These are phyloP conservation scores for Drosophila santomea DNA, from an alignment of 1,140 invertebrate species.

Conservation along the genomic window DNA sequence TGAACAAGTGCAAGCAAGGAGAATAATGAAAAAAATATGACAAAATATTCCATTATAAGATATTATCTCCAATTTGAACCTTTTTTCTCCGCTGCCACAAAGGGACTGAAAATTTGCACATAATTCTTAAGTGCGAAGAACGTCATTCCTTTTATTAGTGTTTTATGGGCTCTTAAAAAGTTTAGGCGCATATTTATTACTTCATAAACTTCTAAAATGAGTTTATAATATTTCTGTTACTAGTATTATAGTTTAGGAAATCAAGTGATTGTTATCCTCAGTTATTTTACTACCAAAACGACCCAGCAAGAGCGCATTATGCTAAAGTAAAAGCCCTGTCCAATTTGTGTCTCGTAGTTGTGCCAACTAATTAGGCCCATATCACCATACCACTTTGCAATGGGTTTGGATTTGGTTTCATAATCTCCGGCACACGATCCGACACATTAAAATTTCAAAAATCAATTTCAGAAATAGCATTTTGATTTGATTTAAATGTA, in stretches of 20 bases:
- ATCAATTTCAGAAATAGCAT: constrained; percentile 82
- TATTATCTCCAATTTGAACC: background rate
- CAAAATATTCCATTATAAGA: background rate
- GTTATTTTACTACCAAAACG: background rate
- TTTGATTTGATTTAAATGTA: constrained; percentile 82
- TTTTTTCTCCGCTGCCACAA: background rate
- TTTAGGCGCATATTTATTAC: no score
- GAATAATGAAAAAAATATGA: background rate
- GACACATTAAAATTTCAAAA: constrained; percentile 77
- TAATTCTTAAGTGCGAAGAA: background rate
- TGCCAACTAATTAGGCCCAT: constrained; percentile 38
- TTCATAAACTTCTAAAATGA: no score
- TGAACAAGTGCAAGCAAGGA: background rate
- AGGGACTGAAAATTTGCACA: background rate
- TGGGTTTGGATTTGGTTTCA: background rate
- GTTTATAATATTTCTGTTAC: no score
- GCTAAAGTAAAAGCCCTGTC: constrained; percentile 44
- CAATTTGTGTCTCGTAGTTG: constrained; percentile 32
- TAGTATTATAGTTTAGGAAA: no score
- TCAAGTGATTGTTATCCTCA: background rate
- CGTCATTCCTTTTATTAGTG: no score
- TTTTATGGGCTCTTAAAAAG: no score
- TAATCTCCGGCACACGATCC: constrained; percentile 14
- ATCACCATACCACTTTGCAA: constrained; percentile 31
- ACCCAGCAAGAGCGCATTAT: background rate